Conservation (phyloP, 2,113 vertebrate genomes). For the Pomatostomus ruficeps region DNA sequence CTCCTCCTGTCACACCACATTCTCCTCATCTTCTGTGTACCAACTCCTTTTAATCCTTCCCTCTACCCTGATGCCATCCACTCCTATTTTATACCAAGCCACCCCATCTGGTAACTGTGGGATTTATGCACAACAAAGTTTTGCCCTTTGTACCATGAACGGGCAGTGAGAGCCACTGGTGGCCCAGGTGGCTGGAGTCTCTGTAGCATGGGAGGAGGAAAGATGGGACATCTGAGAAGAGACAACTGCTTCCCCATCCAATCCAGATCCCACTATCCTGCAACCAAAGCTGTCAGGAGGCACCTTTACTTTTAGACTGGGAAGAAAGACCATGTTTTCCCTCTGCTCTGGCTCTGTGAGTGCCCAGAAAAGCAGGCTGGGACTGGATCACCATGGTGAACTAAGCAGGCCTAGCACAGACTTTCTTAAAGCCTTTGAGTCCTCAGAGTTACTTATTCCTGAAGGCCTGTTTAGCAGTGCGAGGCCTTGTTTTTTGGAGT, state of each 20-base stretch:
- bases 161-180: fast-evolving
- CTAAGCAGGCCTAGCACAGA: background rate
- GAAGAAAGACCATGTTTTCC: background rate
- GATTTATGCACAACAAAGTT: background rate
- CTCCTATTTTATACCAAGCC: background rate
- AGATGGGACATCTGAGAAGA: background rate
- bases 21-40: background rate
- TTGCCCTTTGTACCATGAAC: background rate
- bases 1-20: background rate
- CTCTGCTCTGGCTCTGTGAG: background rate
- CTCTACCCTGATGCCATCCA: fast-evolving
- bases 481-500: background rate
- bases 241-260: background rate
- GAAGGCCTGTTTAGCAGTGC: background rate
- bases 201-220: background rate
- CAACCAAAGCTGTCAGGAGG: background rate
- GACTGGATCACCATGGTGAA: background rate
- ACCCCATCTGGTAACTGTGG: background rate
- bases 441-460: background rate
- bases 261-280: background rate
- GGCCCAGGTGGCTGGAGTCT: background rate
- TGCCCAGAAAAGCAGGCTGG: background rate
- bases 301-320: background rate
- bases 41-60: background rate
- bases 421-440: background rate